Base-by-base conservation (phyloP, 2,888 invertebrate species). In the Mongoloraphidia duomilia region DNA sequence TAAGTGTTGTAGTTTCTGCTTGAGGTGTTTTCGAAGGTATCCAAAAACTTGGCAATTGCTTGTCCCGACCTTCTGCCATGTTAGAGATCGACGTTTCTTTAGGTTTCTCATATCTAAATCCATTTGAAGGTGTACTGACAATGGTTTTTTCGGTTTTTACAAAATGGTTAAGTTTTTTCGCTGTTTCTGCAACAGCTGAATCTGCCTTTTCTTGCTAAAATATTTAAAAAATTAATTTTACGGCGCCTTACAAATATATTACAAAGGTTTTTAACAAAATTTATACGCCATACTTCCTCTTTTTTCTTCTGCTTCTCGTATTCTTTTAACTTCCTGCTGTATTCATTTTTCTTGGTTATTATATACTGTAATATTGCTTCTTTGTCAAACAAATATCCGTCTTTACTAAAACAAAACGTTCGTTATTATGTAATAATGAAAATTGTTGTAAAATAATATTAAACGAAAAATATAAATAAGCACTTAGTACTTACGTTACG, bases 281-380 rank as follows among this genome's bases (percentile, higher is more conserved):
- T n/a, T 33, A 9, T 36, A 47, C 8, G 11, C n/a, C 34, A 54
- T 59, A 75, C 76, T 56, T 85, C 78, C 54, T 87, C 82, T 57
- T 80, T 80, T 56, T 82, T 81, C 58, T 88, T 82, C 59, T 93
- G 82, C 56, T 83, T 87, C 62, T 95, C 93, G 66, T 84, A 98
- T 62, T 91, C 91, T 63, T 96, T 96, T 57, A 94, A 57, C 65
- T 91, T 87, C 42, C 89, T 79, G 9, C 82, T 82, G 62, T 89
- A 87, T 65, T 94, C 93, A 60, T 82, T 88, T 66, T 97, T 98
- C 67, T 95, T 94, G 2, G 90, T 80, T 26, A 98, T 78, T 49
- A 98, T 85, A 58, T 96, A 97, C 63, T 95, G 88, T 3, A 98
- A 69, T 58, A 99, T 90, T 2, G 95, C 88, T 73, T 97, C 95